phyloP scores from a whole-genome alignment of 2,888 invertebrate species.

The Andrena flavipes region DNA sequence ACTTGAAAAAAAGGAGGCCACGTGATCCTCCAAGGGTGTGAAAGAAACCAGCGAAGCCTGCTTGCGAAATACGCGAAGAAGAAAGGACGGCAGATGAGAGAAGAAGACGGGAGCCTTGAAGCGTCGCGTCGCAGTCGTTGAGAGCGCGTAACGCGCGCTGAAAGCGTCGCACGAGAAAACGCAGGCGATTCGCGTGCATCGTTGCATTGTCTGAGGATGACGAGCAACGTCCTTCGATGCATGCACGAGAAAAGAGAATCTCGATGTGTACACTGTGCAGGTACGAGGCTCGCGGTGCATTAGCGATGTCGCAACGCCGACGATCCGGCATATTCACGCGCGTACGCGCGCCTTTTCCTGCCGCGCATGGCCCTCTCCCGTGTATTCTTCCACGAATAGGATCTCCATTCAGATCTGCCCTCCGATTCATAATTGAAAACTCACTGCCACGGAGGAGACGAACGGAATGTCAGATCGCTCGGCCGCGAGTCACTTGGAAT shows the following conservation, averaged over 20 bases:
- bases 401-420: slow-evolving; percentile 4
- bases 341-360: slow-evolving; percentile 41
- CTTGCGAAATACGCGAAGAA: slow-evolving; percentile 26
- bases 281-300: slow-evolving; percentile 38
- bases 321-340: slow-evolving; percentile 28
- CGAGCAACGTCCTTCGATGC: slow-evolving; percentile 65
- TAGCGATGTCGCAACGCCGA: slow-evolving; percentile 59
- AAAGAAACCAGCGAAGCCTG: slow-evolving; percentile 35
- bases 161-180: slow-evolving; percentile 50
- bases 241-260: slow-evolving; percentile 35
- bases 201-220: slow-evolving; percentile 66
- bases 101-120: slow-evolving; percentile 52
- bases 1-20: slow-evolving; percentile 31
- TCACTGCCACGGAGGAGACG: neutral
- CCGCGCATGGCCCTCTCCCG: slow-evolving; percentile 17
- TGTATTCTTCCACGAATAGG: neutral
- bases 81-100: neutral
- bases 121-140: slow-evolving; percentile 44
- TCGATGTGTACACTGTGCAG: slow-evolving; percentile 22
- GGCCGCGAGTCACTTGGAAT: neutral
- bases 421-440: slow-evolving; percentile 17
- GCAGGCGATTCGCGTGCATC: slow-evolving; percentile 38
- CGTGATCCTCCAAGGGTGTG: neutral
- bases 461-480: neutral
- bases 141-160: slow-evolving; percentile 48